Evolutionary conservation across 2,888 invertebrate species (phyloP).

Genomic region (Habroteleia sp.): DNA sequence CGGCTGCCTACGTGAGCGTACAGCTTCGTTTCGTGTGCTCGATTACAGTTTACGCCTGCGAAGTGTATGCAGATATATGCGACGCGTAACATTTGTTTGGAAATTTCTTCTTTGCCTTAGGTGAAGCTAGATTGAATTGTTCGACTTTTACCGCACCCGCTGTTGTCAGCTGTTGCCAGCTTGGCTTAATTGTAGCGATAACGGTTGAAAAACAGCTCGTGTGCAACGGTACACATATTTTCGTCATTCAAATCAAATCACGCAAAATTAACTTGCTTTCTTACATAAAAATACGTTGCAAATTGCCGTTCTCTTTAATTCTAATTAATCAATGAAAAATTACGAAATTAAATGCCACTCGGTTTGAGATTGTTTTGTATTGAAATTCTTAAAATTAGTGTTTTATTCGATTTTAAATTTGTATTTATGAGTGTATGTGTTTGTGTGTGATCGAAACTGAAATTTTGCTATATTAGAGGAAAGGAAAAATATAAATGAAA

Average conservation of each 20-base stretch:
- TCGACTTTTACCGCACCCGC: conserved; percentile 38
- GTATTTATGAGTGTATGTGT: too few species aligned
- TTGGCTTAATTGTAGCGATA: conserved; percentile 51
- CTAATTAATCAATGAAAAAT: too few species aligned
- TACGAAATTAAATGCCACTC: too few species aligned
- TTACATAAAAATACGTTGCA: too few species aligned
- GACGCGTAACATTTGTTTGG: conserved; percentile 53
- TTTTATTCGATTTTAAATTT: too few species aligned
- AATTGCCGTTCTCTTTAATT: too few species aligned
- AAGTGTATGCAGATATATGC: conserved; percentile 55
- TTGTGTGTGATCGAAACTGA: conserved; percentile 5
- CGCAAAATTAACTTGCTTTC: too few species aligned
- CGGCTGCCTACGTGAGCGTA: conserved; percentile 6
- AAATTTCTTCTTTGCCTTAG: conserved; percentile 45
- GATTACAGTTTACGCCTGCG: conserved; percentile 34
- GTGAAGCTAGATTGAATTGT: conserved; percentile 46
- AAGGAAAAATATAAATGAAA: conserved; percentile 41
- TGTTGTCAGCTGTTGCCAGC: conserved; percentile 56
- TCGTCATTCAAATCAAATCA: too few species aligned
- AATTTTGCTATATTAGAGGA: conserved; percentile 19
- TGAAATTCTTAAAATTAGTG: too few species aligned
- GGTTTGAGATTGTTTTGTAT: too few species aligned
- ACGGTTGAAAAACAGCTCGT: conserved; percentile 12
- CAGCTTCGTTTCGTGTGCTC: conserved; percentile 40
- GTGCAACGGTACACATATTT: conserved; percentile 1